Base-by-base conservation (phyloP, 2,888 invertebrate species). In the Tortricodes alternella region DNA sequence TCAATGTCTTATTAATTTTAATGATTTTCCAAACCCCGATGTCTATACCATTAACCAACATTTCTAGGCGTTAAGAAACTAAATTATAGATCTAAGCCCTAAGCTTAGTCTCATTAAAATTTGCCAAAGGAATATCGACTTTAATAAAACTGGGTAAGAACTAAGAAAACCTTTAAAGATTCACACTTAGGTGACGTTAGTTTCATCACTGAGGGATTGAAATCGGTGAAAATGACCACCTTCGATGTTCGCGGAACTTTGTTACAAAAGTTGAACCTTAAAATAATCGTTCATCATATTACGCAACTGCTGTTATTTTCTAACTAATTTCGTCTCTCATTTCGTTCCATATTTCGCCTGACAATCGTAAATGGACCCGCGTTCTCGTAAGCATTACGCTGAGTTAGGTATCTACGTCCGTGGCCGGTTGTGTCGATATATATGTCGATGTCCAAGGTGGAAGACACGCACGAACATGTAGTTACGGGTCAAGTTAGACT, bases 181-280 rank as follows among this genome's bases (percentile, higher is more conserved):
- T 55, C 49, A 59, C 52, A 59, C 61, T 55, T 58, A 50, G 53
- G 59, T 24, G 49, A 35, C 46, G 51, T 53, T 53, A 55, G 37
- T 60, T 60, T 60, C 60, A 13, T 51, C 59, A 59, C 41, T 16
- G 51, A 19, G 44, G 41, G 27, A 57, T 43, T 49, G 29, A 58
- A 49, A 58, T 60, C 49, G 49, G 44, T 46, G 34, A 58, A 53
- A 58, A 60, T 60, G 32, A 58, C 53, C 35, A 53, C 49, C 49
- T 52, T 53, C 19, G 43, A 8, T 21, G 11, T 7, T 2, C 6
- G 11, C 3, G 24, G 24, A 35, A 13, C 11, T 37, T 37, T 53
- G 34, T 48, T 48, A 39, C 53, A 41, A 39, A 41, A 24, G 24
- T 24, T 3, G 32, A 32, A 34, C 23, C 44, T 37, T 46, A n/a